phyloP scores from a whole-genome alignment of 2,113 vertebrate genomes.

The Perca flavescens region DNA sequence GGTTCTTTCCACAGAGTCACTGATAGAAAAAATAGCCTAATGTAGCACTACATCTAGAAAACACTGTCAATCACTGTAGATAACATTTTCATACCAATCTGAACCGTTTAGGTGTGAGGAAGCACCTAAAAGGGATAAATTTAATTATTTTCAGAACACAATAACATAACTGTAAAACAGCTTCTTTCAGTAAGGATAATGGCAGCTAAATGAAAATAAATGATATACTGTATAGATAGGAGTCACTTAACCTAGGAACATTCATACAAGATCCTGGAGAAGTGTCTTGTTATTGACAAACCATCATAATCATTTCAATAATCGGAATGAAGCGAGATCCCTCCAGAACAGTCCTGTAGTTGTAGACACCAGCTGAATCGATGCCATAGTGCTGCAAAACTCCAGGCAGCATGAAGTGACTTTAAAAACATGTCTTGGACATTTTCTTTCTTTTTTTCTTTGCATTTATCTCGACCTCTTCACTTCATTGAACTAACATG shows the following conservation, averaged over 20 bases:
- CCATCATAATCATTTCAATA: not conserved
- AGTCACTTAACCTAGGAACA: not conserved
- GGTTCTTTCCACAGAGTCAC: not conserved
- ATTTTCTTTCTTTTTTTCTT: slow-evolving; percentile 1
- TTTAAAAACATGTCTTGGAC: slow-evolving; percentile 2
- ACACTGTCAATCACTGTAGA: slow-evolving; percentile 4
- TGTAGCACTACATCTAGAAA: not conserved
- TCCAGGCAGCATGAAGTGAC: slow-evolving; percentile 3
- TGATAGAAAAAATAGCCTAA: not conserved
- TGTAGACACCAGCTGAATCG: not conserved
- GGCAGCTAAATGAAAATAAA: not conserved
- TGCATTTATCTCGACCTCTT: slow-evolving; percentile 60
- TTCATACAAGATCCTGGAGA: not conserved
- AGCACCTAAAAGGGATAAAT: too few species aligned
- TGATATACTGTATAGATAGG: too few species aligned
- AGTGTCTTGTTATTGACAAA: not conserved
- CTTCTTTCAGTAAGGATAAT: not conserved
- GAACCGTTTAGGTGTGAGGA: not conserved
- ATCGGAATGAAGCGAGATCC: slow-evolving; percentile 13
- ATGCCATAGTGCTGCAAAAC: slow-evolving; percentile 13
- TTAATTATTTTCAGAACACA: not conserved
- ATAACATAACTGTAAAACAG: not conserved
- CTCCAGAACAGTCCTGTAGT: not conserved
- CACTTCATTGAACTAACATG: slow-evolving; percentile 68
- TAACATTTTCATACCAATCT: slow-evolving; percentile 6